Evolutionary conservation across 64 coral and sea anemone species (phyloP), one percentile per base, ranked within the genome.

Genomic region (Stichodactyla helianthus): DNA sequence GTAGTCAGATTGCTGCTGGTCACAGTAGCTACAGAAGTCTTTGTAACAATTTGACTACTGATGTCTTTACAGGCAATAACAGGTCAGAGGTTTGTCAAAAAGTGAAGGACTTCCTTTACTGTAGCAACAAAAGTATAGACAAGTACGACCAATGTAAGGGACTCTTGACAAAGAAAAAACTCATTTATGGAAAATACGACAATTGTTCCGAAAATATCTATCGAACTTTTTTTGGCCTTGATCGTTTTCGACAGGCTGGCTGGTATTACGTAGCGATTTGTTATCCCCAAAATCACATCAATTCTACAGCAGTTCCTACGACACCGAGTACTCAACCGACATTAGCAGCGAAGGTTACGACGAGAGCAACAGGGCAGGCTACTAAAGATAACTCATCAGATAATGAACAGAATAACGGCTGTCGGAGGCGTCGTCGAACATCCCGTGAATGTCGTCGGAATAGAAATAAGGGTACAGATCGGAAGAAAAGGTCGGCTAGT

Each of bases 131-230:
- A 19, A 81, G 50, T 51, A 1, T 60, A 23, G 83, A 26, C 15
- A 51, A 54, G 51, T 84, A 60, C 56, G 15, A 84, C 18, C 5
- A 59, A 35, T 84, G 83, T 22, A 84, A 84, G 61, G 53, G 18
- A 84, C 55, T 0, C 4, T 59, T 84, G 27, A 84, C 54, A 51
- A 84, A 60, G 27, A 84, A 15, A 14, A 84, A 84, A 63, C 55
- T 84, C 10, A 60, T 60, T 60, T 84, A 84, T 25, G 55, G 55
- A 18, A 84, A 84, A 63, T 84, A 84, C 56, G 52, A 84, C 5
- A 84, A 84, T 10, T 84, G 83, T 54, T 54, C 15, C 17, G 59
- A 84, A 58, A 63, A 84, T 63, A 57, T 63, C 15, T 63, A 35
- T 35, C 52, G 83, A 5, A 55, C 4, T 17, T 84, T 60, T 20